phyloP scores from a whole-genome alignment of 1,140 invertebrate species.

The Glossosoma conforme region DNA sequence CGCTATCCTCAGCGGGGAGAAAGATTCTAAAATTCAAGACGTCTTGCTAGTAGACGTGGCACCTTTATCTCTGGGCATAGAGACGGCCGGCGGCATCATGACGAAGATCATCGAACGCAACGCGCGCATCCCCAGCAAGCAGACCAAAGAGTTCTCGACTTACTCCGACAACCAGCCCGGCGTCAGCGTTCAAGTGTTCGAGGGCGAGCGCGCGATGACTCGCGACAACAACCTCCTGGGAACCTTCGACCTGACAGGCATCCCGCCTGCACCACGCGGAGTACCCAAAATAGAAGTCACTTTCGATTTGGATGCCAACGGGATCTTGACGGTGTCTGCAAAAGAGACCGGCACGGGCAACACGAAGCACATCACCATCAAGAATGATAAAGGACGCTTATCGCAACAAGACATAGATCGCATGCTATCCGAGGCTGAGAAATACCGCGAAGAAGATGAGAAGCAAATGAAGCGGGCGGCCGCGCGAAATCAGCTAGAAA shows the following conservation, averaged over 20 bases:
- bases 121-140: conserved; percentile 57
- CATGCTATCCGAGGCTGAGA: conserved; percentile 67
- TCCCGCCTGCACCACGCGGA: conserved; percentile 51
- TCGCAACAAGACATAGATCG: conserved; percentile 53
- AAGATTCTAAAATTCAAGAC: conserved; percentile 61
- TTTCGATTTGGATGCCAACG: conserved; percentile 63
- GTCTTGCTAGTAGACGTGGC: conserved; percentile 69
- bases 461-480: conserved; percentile 62
- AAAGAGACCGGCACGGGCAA: conserved; percentile 50
- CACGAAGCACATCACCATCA: conserved; percentile 52
- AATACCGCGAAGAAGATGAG: conserved; percentile 65
- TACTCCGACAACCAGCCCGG: conserved; percentile 67
- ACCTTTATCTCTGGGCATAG: conserved; percentile 60
- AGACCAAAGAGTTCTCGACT: conserved; percentile 59
- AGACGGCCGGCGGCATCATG: conserved; percentile 64
- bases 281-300: conserved; percentile 60
- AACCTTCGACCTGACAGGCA: conserved; percentile 60
- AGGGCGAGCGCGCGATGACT: conserved; percentile 73
- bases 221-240: conserved; percentile 75
- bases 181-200: conserved; percentile 68
- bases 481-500: conserved; percentile 59
- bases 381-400: conserved; percentile 54
- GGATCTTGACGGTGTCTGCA: conserved; percentile 59
- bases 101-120: conserved; percentile 62
- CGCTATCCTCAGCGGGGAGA: conserved; percentile 57